Percentiles rank a stretch among this genome's conserved stretches.
Evolutionary conservation across 2,888 invertebrate genomes (phyloP).

Genomic region (Chrysodeixis includens): DNA sequence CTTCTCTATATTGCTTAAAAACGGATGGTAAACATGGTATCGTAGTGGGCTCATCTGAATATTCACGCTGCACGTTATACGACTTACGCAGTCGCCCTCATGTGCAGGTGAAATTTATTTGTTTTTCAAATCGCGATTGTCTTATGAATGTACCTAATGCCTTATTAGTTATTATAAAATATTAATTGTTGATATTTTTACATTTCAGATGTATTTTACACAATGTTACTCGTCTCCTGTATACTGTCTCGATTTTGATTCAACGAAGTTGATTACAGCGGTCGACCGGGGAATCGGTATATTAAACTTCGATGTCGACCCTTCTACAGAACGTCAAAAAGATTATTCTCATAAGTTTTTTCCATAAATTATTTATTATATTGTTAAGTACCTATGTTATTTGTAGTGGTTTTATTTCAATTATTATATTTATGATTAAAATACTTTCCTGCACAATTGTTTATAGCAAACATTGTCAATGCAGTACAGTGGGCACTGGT

Average conservation of each 20-base stretch:
- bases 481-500: no score
- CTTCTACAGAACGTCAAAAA: conserved; percentile 49
- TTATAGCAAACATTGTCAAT: no score
- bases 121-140: no score
- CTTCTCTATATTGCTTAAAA: conserved; percentile 79
- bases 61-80: conserved; percentile 81
- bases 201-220: conserved; percentile 83
- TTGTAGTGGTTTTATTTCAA: background rate
- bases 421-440: background rate
- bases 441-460: no score
- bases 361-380: conserved; percentile 40
- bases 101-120: conserved; percentile 72
- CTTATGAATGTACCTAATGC: background rate
- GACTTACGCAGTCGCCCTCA: conserved; percentile 72
- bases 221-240: conserved; percentile 79
- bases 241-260: conserved; percentile 81
- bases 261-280: conserved; percentile 77
- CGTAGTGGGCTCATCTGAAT: conserved; percentile 77
- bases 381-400: background rate
- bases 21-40: conserved; percentile 75
- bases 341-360: conserved; percentile 79
- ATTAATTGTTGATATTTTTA: background rate
- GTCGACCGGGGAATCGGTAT: conserved; percentile 76
- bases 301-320: conserved; percentile 74
- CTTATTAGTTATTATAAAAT: background rate